These are phyloP conservation scores for Aldrovandia affinis DNA, from an alignment of 2,797 vertebrate genomes.

Conservation along the genomic window DNA sequence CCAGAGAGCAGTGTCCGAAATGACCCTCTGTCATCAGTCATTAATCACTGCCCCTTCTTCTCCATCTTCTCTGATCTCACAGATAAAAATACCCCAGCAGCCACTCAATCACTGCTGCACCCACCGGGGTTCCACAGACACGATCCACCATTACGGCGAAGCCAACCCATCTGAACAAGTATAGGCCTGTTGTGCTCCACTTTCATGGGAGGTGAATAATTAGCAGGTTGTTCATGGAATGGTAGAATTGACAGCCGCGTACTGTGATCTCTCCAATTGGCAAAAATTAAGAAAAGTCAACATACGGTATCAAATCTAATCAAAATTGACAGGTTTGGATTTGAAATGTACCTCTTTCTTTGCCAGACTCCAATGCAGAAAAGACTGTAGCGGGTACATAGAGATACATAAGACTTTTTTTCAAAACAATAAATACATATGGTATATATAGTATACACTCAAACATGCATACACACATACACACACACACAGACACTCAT, in stretches of 20 bases:
- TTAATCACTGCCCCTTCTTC: conserved; percentile 33
- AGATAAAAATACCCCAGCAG: conserved; percentile 43
- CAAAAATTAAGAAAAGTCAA: neutral
- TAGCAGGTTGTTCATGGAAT: neutral
- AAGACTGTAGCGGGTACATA: no score
- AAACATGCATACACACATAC: conserved; percentile 59
- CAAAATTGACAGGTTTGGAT: neutral
- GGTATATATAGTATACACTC: neutral
- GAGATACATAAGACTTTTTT: no score
- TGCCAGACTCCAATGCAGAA: no score
- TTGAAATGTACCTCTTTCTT: no score
- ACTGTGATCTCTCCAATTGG: neutral
- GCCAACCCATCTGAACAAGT: conserved; percentile 31
- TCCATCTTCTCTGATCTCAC: conserved; percentile 27
- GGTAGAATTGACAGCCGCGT: neutral
- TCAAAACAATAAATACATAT: no score
- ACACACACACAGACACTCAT: conserved; percentile 55
- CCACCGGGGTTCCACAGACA: conserved; percentile 20
- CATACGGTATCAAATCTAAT: neutral
- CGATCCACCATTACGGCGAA: conserved; percentile 23
- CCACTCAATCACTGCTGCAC: neutral
- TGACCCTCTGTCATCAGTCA: conserved; percentile 45
- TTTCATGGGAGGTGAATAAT: conserved; percentile 33
- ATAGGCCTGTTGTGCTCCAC: conserved; percentile 12
- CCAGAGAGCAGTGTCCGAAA: conserved; percentile 29